Conservation (phyloP, 2,113 vertebrate genomes). For the Mellivora capensis region DNA sequence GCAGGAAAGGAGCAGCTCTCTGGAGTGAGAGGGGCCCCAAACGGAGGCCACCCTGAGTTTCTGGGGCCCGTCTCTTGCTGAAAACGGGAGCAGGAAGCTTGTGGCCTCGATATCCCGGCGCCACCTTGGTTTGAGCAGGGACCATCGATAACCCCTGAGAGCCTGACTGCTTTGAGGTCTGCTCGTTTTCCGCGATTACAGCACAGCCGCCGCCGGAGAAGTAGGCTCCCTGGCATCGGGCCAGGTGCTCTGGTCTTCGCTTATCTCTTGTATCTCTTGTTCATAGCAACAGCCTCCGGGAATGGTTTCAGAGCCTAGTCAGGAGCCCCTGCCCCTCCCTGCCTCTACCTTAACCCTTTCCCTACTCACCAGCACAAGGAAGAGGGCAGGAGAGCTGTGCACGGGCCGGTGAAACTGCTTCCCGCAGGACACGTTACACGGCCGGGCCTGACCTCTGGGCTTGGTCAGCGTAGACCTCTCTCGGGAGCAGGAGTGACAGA, state of each 20-base stretch:
- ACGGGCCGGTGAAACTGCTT: fast-evolving
- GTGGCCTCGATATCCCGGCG: not conserved
- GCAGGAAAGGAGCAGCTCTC: not conserved
- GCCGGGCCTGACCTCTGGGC: not conserved
- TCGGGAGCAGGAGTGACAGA: not conserved
- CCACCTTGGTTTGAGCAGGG: not conserved
- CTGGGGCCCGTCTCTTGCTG: not conserved
- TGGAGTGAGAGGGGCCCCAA: not conserved
- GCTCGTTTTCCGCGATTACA: not conserved
- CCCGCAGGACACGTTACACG: fast-evolving
- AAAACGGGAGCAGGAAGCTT: not conserved
- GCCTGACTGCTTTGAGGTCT: not conserved
- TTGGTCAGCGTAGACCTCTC: not conserved
- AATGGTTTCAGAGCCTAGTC: too few species aligned
- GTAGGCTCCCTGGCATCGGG: not conserved
- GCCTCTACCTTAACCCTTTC: not conserved
- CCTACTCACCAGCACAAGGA: not conserved
- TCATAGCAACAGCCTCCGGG: too few species aligned
- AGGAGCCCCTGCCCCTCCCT: not conserved
- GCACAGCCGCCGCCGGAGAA: not conserved
- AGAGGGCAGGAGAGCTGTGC: not conserved
- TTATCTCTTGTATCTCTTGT: too few species aligned
- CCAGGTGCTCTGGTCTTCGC: not conserved
- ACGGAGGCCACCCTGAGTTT: not conserved
- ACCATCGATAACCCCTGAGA: not conserved